Evolutionary conservation across 2,888 invertebrate genomes (phyloP), one percentile per base, ranked within the genome.

Genomic region (Microdon myrmicae): DNA sequence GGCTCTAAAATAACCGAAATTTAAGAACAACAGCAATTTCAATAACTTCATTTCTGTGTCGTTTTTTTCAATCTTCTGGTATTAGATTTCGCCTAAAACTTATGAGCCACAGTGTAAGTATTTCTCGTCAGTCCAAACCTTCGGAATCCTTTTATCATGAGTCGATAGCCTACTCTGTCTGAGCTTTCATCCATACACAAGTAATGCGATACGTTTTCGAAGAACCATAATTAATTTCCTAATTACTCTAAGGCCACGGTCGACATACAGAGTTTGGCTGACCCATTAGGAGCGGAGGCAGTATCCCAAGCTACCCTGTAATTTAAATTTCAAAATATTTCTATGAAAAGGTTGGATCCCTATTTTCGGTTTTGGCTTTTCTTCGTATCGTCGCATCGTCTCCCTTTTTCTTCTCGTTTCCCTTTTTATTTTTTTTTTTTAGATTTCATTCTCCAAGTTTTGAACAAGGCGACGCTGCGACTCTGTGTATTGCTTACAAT

Each of bases 141-240:
- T n/a, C n/a, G n/a, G n/a, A n/a, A 31, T 35, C 22, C 37, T 10
- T 38, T 38, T 38, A 9, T 13, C 16, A 28, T 20, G n/a, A n/a
- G n/a, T 25, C 20, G 1, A 8, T 12, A 12, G 1, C 16, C 48
- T 48, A n/a, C n/a, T 29, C 28, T 41, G 26, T 41, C 17, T 26
- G 35, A 47, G 28, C 35, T 37, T 47, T 35, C 29, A 26, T 43
- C 47, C 28, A n/a, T 19, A 22, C 47, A 25, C 38, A 28, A 53
- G 59, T 59, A 53, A 59, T 20, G 23, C 41, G 45, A 59, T 59
- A 53, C 32, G 29, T 38, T 45, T 59, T 47, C 53, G 47, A 35
- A 31, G 53, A 45, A 47, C 51, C 53, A 29, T 35, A 53, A 59
- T 59, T 59, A 59, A 59, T 53, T 35, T 39, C 39, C 45, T 25